phyloP scores from a whole-genome alignment of 2,797 vertebrate species.

The Gambusia yucatana region DNA sequence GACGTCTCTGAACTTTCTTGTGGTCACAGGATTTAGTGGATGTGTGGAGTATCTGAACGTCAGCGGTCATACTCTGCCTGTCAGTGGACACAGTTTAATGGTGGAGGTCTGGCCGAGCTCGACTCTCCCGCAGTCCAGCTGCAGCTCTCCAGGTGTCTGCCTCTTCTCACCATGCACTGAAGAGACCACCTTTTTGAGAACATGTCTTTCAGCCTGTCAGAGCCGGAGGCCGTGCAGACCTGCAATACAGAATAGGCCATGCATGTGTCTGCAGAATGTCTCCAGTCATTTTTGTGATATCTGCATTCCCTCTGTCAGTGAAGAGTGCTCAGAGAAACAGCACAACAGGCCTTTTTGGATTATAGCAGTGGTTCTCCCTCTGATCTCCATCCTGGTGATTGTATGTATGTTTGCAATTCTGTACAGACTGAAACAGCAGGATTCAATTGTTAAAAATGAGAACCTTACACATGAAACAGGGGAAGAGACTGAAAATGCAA shows the following conservation, averaged over 20 bases:
- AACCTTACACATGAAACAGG: slow-evolving; percentile 35
- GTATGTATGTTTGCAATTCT: slow-evolving; percentile 46
- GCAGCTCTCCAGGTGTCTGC: slow-evolving; percentile 65
- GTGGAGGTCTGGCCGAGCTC: slow-evolving; percentile 69
- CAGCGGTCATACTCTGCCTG: slow-evolving; percentile 64
- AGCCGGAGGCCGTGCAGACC: slow-evolving; percentile 44
- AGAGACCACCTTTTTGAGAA: slow-evolving; percentile 15
- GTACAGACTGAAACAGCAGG: slow-evolving; percentile 31
- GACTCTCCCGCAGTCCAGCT: slow-evolving; percentile 62
- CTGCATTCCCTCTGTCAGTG: slow-evolving; percentile 50
- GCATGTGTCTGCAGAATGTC: slow-evolving; percentile 74
- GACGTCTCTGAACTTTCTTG: slow-evolving; percentile 5
- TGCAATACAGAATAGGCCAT: slow-evolving; percentile 52
- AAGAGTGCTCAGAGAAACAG: slow-evolving; percentile 50
- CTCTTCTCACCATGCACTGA: slow-evolving; percentile 58
- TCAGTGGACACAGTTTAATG: slow-evolving; percentile 67
- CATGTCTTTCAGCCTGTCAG: slow-evolving; percentile 67
- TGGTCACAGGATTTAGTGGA: slow-evolving; percentile 77
- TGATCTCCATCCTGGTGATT: slow-evolving; percentile 50
- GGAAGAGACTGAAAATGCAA: slow-evolving; percentile 63
- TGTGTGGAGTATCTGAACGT: slow-evolving; percentile 79
- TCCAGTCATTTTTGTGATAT: slow-evolving; percentile 68
- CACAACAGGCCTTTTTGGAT: slow-evolving; percentile 66
- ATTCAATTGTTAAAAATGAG: slow-evolving; percentile 24
- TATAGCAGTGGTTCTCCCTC: slow-evolving; percentile 67